A percentile compares a stretch with the other conserved stretches of the same genome.
Conservation (phyloP, 1,140 invertebrate species). For the Panagrolaimus sp. region DNA sequence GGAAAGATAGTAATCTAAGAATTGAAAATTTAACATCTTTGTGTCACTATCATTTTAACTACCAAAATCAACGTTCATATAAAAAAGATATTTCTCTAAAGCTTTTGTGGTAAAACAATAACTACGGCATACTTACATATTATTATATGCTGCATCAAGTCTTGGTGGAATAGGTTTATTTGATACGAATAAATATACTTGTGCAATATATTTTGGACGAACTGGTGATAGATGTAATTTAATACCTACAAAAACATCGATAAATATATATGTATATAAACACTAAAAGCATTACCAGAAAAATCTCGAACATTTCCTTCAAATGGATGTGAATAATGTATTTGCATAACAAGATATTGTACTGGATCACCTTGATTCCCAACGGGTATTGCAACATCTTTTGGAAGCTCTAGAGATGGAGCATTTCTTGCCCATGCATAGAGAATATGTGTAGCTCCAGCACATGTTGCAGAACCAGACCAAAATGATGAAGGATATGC, state of each 20-base stretch:
- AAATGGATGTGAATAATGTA: slow-evolving; percentile 54
- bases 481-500: slow-evolving; percentile 35
- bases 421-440: slow-evolving; percentile 58
- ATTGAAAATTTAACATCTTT: too few relatives aligned
- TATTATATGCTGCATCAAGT: slow-evolving; percentile 32
- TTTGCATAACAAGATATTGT: slow-evolving; percentile 55
- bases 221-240: slow-evolving; percentile 36
- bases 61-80: too few relatives aligned
- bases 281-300: slow-evolving; percentile 48
- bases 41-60: too few relatives aligned
- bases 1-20: too few relatives aligned
- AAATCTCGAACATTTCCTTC: slow-evolving; percentile 50
- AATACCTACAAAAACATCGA: slow-evolving; percentile 25
- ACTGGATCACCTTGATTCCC: slow-evolving; percentile 46
- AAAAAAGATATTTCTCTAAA: too few relatives aligned
- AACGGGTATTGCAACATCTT: slow-evolving; percentile 50
- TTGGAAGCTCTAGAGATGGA: slow-evolving; percentile 46
- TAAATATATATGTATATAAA: slow-evolving; percentile 3
- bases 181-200: slow-evolving; percentile 51
- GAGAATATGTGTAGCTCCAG: slow-evolving; percentile 43
- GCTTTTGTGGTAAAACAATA: too few relatives aligned
- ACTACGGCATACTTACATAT: slow-evolving; percentile 34
- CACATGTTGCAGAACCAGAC: slow-evolving; percentile 47
- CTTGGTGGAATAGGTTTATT: slow-evolving; percentile 51
- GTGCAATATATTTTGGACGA: slow-evolving; percentile 42